Evolutionary conservation across 2,888 invertebrate genomes (phyloP), one percentile per base, ranked within the genome.

Genomic region (Parapristionchus giblindavisi): DNA sequence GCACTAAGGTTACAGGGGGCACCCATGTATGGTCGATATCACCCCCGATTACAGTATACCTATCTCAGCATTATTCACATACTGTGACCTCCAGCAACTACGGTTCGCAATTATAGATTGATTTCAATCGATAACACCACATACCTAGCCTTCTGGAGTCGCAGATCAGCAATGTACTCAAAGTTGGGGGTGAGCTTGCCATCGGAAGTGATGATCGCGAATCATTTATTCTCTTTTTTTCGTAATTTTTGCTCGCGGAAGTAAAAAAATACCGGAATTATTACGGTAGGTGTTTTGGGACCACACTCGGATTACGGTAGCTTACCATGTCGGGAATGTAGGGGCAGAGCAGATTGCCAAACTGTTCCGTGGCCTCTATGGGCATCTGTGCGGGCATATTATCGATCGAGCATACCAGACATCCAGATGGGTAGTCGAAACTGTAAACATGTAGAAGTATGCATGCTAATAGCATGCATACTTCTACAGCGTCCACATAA

Each of bases 331-430:
- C 95, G 75, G 92, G 90, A 0, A 94, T 92, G 88, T 94, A 95
- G 0, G 99, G 98, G 79, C 92, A 92, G 38, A 99, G 90, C 0
- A 97, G 91, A 83, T 95, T 94, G 0, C 99, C 99, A 89, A 99
- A 99, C 89, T 96, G 94, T 87, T 98, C 97, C 0, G 99, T 99
- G 2, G 98, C 93, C 89, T 99, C 99, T 60, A 94, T 91, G 0
- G 99, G 99, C 78, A 99, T 91, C 89, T 99, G 99, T 0, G 99
- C 99, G 0, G 99, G 99, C 99, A 99, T 99, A 89, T 99, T 99
- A 89, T 99, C 99, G 83, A 99, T 99, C 24, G 97, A 97, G 88
- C 99, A 99, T n/a, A 99, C 97, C 71, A 99, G 90, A 1, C 99
- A 96, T 27, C 99, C 99, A 0, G 84, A 82, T 4, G 83, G 78